Conservation (phyloP, 2,797 vertebrate species). For the Mycteria americana region DNA sequence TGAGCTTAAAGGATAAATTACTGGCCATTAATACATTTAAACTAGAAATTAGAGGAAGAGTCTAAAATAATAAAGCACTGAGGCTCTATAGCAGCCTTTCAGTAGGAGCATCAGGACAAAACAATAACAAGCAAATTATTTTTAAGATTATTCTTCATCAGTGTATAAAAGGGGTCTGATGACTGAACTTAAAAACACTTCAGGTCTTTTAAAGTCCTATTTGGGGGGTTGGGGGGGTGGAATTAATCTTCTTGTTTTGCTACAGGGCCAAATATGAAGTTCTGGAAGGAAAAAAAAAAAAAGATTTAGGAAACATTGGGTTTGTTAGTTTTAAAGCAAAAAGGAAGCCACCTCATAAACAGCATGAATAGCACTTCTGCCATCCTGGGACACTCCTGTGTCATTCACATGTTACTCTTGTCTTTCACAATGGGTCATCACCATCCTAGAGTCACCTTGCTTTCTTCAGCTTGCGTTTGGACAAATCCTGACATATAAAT, state of each 20-base stretch:
- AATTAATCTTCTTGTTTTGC: neutral
- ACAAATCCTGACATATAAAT: neutral
- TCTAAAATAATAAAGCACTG: neutral
- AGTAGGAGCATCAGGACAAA: neutral
- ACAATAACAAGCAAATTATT: neutral
- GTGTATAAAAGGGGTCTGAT: neutral
- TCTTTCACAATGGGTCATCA: neutral
- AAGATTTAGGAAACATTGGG: neutral
- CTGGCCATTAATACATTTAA: neutral
- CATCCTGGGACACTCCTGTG: neutral
- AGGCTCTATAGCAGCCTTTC: neutral
- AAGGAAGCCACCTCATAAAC: neutral
- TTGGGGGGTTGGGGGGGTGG: fast-evolving
- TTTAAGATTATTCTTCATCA: neutral
- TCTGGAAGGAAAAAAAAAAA: neutral
- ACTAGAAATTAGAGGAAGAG: neutral
- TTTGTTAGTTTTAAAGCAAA: neutral
- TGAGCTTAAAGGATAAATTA: neutral
- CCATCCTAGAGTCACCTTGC: neutral
- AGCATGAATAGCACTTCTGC: neutral
- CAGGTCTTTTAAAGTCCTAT: neutral
- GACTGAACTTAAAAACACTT: neutral
- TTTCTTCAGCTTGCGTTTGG: neutral
- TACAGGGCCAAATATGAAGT: neutral
- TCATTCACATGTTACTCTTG: neutral